Conservation (phyloP, 1,140 invertebrate genomes). For the Elysia chlorotica region DNA sequence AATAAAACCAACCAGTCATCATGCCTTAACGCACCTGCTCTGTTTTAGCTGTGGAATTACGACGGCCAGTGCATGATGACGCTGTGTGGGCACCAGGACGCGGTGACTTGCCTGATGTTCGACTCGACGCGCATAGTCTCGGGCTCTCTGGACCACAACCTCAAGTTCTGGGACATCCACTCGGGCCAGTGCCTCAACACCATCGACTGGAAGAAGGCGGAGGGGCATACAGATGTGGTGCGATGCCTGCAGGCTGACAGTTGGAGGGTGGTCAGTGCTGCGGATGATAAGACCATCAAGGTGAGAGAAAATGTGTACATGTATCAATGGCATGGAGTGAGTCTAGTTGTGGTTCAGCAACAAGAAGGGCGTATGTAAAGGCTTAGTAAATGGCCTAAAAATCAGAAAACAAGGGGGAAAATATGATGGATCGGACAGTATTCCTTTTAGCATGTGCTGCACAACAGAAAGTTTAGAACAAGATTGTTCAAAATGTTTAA, state of each 20-base stretch:
- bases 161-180: conserved; percentile 65
- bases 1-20: too few relatives aligned
- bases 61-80: conserved; percentile 12
- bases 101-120: conserved; percentile 41
- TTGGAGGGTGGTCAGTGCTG: conserved; percentile 66
- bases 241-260: conserved; percentile 66
- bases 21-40: not conserved
- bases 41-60: conserved; percentile 7
- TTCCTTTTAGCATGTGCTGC: too few relatives aligned
- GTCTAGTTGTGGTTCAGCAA: too few relatives aligned
- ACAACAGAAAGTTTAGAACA: too few relatives aligned
- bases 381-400: too few relatives aligned
- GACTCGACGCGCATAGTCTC: conserved; percentile 63
- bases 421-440: too few relatives aligned
- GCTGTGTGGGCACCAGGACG: conserved; percentile 16
- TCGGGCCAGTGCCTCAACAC: conserved; percentile 65
- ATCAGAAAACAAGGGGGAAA: too few relatives aligned
- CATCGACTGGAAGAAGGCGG: conserved; percentile 67
- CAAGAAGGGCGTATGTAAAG: too few relatives aligned
- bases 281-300: conserved; percentile 68
- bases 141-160: conserved; percentile 66
- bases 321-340: too few relatives aligned
- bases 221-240: conserved; percentile 66
- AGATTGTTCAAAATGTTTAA: too few relatives aligned
- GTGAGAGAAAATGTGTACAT: too few relatives aligned